Base-by-base conservation (phyloP, 2,797 vertebrate species). In the Pantherophis alleghaniensis region DNA sequence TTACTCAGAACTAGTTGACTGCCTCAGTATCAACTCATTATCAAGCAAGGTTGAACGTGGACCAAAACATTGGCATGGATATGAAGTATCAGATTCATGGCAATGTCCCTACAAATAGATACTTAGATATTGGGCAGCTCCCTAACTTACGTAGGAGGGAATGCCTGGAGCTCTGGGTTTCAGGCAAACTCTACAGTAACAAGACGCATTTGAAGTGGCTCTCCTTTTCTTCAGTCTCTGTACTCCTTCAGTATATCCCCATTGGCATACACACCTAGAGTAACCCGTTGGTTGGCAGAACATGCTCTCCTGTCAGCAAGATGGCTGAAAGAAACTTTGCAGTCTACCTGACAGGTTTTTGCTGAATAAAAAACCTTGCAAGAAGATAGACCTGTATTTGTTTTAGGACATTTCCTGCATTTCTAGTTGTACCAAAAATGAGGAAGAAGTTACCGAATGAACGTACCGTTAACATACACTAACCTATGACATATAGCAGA, bases 61-160 rank as follows among this genome's bases (percentile, higher is more conserved):
- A 79, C 26, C 12, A 47, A 37, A 53, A 24, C 14, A 56, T 32
- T 32, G 56, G 12, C 42, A 53, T 53, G 12, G 37, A 9, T 28
- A 55, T 26, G 7, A 51, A 55, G 4, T 18, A 74, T 61, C 42
- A 89, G 13, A 7, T 61, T 87, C 37, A 56, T 22, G 47, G 61
- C 37, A 87, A 37, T 18, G 47, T 51, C 37, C 37, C 18, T 13
- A 69, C 37, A 51, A 42, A 74, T 26, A 87, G 53, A 83, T 90
- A 83, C 13, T 92, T 60, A 92, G 94, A 47, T 90, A 96, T 90
- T 5, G 5, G 1, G 0, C 88, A 59, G 11, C 57, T 90, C 79
- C 69, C 88, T 56, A 86, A 92, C 53, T 18, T 89, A 0, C 0
- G 88, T 93, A 10, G 59, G 0, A 0, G 37, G 94, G 9, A 10